A percentile compares a stretch with the other conserved stretches of the same genome.
Conservation (phyloP, 2,888 invertebrate species). For the Macrophya alboannulata region DNA sequence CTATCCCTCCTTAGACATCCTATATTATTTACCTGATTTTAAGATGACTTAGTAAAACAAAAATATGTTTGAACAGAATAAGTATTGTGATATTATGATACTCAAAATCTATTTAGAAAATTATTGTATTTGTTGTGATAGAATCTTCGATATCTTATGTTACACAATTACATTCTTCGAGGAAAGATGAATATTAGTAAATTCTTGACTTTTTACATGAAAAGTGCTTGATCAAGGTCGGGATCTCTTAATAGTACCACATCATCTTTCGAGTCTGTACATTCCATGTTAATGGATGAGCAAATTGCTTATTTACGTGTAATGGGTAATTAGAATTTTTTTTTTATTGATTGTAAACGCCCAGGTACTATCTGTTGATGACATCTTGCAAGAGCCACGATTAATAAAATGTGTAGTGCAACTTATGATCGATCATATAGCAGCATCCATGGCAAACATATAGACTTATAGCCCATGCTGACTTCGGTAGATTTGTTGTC, state of each 20-base stretch:
- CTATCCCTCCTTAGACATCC: slow-evolving; percentile 61
- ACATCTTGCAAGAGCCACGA: slow-evolving; percentile 26
- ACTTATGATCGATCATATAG: slow-evolving; percentile 19
- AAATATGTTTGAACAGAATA: background rate
- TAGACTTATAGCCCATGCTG: slow-evolving; percentile 16
- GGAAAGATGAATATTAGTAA: background rate
- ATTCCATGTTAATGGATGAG: background rate
- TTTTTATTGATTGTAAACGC: background rate
- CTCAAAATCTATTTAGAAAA: background rate
- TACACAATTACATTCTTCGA: background rate
- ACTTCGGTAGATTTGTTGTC: slow-evolving; percentile 39
- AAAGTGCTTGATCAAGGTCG: background rate
- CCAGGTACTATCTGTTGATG: slow-evolving; percentile 16
- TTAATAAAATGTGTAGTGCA: slow-evolving; percentile 13
- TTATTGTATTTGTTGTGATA: slow-evolving; percentile 16
- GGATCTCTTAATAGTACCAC: background rate
- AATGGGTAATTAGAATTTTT: background rate
- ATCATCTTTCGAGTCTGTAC: background rate
- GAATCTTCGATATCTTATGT: background rate
- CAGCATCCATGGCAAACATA: slow-evolving; percentile 23
- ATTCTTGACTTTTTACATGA: background rate
- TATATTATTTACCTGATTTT: slow-evolving; percentile 41
- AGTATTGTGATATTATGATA: slow-evolving; percentile 8
- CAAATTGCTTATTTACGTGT: background rate
- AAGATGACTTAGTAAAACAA: slow-evolving; percentile 4